Conservation (phyloP, 2,888 invertebrate species). For the Eustalomyia histrio region DNA sequence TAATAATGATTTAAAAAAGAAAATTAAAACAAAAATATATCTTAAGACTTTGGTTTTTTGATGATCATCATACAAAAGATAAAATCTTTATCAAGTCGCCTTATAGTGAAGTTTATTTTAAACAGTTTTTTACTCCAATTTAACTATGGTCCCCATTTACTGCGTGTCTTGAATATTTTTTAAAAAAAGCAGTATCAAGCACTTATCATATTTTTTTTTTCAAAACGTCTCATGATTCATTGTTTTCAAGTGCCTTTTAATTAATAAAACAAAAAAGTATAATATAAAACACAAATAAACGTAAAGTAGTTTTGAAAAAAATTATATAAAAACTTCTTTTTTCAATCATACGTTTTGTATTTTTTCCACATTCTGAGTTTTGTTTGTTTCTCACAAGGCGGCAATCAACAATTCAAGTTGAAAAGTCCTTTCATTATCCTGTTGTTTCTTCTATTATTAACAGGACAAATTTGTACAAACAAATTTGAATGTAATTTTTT, state of each 20-base stretch:
- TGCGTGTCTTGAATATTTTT: neutral
- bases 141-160: neutral
- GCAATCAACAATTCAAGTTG: conserved; percentile 38
- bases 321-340: conserved; percentile 26
- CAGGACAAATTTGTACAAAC: conserved; percentile 45
- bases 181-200: conserved; percentile 4
- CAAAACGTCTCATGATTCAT: neutral
- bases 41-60: neutral
- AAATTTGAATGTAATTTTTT: conserved; percentile 56
- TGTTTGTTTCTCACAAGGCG: conserved; percentile 43
- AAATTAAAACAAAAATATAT: neutral
- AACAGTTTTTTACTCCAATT: too few relatives aligned
- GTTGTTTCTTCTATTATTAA: conserved; percentile 6
- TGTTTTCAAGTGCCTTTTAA: neutral
- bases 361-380: conserved; percentile 37
- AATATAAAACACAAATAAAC: neutral
- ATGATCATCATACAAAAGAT: too few relatives aligned
- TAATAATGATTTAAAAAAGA: conserved; percentile 4
- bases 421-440: neutral
- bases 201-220: neutral
- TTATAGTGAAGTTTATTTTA: too few relatives aligned
- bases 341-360: conserved; percentile 34
- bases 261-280: conserved; percentile 10
- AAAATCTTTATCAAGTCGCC: too few relatives aligned
- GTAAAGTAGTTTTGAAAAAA: conserved; percentile 1